Conservation (phyloP, 35 echinoderm and acorn worm species). For the Stichopus chloronotus region DNA sequence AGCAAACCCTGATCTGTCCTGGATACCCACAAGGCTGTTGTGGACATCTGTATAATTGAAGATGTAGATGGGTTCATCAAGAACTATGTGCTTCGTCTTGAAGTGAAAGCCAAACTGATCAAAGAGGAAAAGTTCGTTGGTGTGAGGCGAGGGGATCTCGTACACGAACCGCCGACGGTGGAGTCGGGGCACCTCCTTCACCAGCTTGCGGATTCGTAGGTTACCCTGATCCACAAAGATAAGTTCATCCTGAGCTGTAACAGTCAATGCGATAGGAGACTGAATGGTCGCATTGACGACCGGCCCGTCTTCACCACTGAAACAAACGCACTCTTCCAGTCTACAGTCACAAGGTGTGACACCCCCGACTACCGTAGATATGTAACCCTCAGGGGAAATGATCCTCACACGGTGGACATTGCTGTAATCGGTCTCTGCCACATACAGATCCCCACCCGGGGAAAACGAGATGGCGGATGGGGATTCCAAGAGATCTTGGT, state of each 20-base stretch:
- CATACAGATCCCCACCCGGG: conserved; percentile 71
- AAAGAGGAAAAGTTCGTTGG: conserved; percentile 74
- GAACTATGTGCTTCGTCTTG: conserved; percentile 71
- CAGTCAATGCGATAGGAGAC: conserved; percentile 75
- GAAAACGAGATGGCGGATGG: conserved; percentile 84
- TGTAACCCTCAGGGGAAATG: conserved; percentile 78
- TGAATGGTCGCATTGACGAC: conserved; percentile 76
- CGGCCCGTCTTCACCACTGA: conserved; percentile 70
- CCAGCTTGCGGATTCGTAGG: conserved; percentile 76
- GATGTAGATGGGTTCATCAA: conserved; percentile 68
- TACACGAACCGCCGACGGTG: conserved; percentile 56
- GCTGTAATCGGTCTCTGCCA: conserved; percentile 81
- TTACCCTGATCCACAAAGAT: conserved; percentile 93
- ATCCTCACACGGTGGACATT: conserved; percentile 73
- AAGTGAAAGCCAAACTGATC: conserved; percentile 75
- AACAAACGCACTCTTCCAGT: conserved; percentile 77
- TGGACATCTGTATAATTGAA: conserved; percentile 79
- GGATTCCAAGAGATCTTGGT: conserved; percentile 59
- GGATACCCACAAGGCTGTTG: conserved; percentile 60
- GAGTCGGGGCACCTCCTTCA: conserved; percentile 49
- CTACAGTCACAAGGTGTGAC: conserved; percentile 77
- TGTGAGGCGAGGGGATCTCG: conserved; percentile 70
- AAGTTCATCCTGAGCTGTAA: conserved; percentile 55
- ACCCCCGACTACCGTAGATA: conserved; percentile 75
- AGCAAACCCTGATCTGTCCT: conserved; percentile 71